phyloP scores from a whole-genome alignment of 2,797 vertebrate genomes.

The Lemur catta region DNA sequence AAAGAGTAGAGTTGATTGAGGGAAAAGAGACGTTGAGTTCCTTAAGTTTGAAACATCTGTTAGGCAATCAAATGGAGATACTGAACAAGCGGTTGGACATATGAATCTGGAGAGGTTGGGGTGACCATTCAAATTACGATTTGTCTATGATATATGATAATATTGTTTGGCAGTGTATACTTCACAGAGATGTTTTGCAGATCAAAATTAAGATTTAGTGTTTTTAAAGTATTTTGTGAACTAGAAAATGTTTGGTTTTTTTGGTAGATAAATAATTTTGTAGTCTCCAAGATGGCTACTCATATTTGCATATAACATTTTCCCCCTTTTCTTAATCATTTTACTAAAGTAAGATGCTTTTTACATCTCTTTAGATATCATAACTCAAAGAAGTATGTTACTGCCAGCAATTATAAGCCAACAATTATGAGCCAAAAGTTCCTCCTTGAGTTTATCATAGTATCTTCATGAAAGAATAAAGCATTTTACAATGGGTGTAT shows the following conservation, averaged over 20 bases:
- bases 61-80: background rate
- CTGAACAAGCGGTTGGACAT: background rate
- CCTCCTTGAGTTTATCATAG: background rate
- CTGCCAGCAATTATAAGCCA: background rate
- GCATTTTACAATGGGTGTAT: background rate
- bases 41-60: background rate
- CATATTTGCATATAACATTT: background rate
- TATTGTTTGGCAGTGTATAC: background rate
- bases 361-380: background rate
- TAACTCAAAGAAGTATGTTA: background rate
- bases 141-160: background rate
- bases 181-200: background rate
- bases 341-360: background rate
- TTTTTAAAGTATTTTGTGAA: background rate
- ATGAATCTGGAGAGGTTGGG: background rate
- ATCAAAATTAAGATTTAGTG: background rate
- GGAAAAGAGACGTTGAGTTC: background rate
- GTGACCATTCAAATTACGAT: background rate
- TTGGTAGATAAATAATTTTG: background rate
- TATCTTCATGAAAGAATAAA: background rate
- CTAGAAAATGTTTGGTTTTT: background rate
- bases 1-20: background rate
- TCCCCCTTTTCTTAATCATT: background rate
- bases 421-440: background rate
- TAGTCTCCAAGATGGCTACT: background rate